Base-by-base conservation (phyloP, 2,797 vertebrate genomes). In the Champsocephalus gunnari region DNA sequence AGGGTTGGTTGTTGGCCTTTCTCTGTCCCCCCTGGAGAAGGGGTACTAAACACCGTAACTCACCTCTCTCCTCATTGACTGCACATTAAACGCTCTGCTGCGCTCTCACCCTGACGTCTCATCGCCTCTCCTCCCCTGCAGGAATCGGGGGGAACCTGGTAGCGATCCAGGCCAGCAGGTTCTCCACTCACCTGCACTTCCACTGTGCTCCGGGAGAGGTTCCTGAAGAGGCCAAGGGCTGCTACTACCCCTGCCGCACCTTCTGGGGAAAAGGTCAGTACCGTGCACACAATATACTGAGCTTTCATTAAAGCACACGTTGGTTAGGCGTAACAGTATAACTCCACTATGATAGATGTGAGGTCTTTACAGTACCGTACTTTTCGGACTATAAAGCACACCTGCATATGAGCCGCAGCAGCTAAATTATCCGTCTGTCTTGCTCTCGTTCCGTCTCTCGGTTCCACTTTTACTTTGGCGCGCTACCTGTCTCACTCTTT, bases 121-220 rank as follows among this genome's bases (percentile, higher is more conserved):
- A 16, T 12, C 1, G 11, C 4, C 5, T 28, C 43, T 17, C 24
- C 41, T 55, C 0, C 67, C 41, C 11, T 93, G 48, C 91, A 99
- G 98, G 98, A 84, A 99, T 99, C 32, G 98, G 98, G 73, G 98
- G 98, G 38, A 99, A 99, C 90, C 93, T 99, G 79, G 98, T 99
- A 63, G 98, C 98, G 76, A 99, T 99, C 80, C 98, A 99, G 93
- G 96, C 98, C 75, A 99, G 98, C 92, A 95, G 98, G 82, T 97
- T 99, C 91, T 99, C 98, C 87, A 99, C 98, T 70, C 93, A 98
- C 92, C 96, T 99, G 86, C 98, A 99, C 87, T 95, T 98, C 76
- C 96, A 98, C n/a, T 96, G 94, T 85, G 92, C 94, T 75, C 96
- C 97, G 6, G 97, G 97, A 73, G 97, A 99, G 70, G 87, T 97